Evolutionary conservation across 2,888 invertebrate genomes (phyloP).

Genomic region (Perizoma affinitatum): DNA sequence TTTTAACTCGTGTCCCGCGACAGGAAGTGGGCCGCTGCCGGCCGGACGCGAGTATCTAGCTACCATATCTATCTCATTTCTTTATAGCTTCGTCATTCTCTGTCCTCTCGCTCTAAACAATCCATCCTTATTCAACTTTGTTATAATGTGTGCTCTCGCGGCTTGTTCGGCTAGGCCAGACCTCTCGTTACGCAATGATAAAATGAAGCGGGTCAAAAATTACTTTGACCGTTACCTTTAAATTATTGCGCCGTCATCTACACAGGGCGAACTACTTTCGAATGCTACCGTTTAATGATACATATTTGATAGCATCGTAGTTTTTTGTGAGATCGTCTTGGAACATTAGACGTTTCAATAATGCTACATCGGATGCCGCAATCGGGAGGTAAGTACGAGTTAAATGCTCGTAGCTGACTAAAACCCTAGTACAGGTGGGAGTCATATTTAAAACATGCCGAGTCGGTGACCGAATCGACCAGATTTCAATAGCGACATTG

Average conservation of each 20-base stretch:
- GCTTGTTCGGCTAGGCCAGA: slow-evolving; percentile 57
- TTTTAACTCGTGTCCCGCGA: slow-evolving; percentile 47
- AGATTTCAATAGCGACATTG: too few species aligned
- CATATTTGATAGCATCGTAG: slow-evolving; percentile 41
- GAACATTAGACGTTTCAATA: slow-evolving; percentile 24
- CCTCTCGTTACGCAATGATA: slow-evolving; percentile 72
- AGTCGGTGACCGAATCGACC: too few species aligned
- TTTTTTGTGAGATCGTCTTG: slow-evolving; percentile 30
- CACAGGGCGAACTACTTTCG: slow-evolving; percentile 50
- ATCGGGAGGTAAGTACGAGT: slow-evolving; percentile 13
- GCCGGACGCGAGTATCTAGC: slow-evolving; percentile 78
- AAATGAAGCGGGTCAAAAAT: slow-evolving; percentile 65
- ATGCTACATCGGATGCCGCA: slow-evolving; percentile 33
- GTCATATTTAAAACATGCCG: too few species aligned
- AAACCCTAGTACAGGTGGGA: slow-evolving; percentile 22
- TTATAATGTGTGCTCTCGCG: slow-evolving; percentile 51
- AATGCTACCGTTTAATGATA: slow-evolving; percentile 71
- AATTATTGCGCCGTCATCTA: slow-evolving; percentile 68
- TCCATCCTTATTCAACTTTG: slow-evolving; percentile 55
- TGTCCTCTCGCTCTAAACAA: slow-evolving; percentile 58
- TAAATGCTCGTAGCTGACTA: slow-evolving; percentile 41
- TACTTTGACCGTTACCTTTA: slow-evolving; percentile 69
- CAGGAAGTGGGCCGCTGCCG: slow-evolving; percentile 67
- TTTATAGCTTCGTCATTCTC: slow-evolving; percentile 63
- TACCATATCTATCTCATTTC: slow-evolving; percentile 75